phyloP scores from a whole-genome alignment of 2,888 invertebrate species.

The Deilephila porcellus region DNA sequence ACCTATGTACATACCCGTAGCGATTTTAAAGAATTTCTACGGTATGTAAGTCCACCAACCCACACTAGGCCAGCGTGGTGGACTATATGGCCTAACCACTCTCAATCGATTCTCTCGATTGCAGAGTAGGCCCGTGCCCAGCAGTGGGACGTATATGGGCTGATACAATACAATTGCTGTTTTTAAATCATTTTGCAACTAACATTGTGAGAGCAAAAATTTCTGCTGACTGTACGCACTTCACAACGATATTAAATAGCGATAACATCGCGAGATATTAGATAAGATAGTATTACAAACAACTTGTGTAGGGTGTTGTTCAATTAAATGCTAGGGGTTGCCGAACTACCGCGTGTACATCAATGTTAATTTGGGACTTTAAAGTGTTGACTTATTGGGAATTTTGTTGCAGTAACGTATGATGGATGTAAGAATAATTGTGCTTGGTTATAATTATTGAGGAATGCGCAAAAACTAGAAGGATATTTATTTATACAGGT shows the following conservation, averaged over 20 bases:
- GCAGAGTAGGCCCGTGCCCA: no score
- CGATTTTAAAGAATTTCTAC: no score
- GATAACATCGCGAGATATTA: slow-evolving; percentile 67
- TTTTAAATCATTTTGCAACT: slow-evolving; percentile 14
- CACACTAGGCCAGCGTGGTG: no score
- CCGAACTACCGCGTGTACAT: slow-evolving; percentile 8
- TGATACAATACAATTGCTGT: no score
- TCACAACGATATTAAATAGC: slow-evolving; percentile 63
- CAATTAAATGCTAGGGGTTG: slow-evolving; percentile 43
- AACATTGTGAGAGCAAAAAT: not conserved
- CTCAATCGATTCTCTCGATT: no score
- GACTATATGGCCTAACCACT: no score
- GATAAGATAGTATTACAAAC: slow-evolving; percentile 63
- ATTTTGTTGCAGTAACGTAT: not conserved
- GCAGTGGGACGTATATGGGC: no score
- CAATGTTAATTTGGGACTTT: not conserved
- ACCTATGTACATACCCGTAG: no score
- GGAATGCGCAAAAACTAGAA: no score
- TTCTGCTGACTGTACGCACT: slow-evolving; percentile 48
- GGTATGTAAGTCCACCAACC: no score
- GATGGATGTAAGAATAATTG: not conserved
- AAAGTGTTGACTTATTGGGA: not conserved
- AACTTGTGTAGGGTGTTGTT: slow-evolving; percentile 47
- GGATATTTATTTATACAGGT: no score
- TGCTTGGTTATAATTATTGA: not conserved